Evolutionary conservation across 2,888 invertebrate species (phyloP), one percentile per base, ranked within the genome.

Genomic region (Amblyjoppa fuscipennis): DNA sequence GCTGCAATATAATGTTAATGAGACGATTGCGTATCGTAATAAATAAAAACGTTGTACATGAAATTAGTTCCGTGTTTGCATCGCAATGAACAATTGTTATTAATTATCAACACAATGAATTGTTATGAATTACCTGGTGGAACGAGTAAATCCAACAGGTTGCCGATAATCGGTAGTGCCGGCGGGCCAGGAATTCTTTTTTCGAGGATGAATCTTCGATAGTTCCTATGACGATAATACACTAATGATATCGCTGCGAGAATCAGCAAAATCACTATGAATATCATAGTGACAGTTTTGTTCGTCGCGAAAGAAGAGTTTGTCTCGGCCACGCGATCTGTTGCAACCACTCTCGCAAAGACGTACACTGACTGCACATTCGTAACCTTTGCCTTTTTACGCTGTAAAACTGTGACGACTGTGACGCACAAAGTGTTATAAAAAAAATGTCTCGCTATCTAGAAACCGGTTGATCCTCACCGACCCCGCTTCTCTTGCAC

Each of bases 101-200:
- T 53, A 16, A n/a, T 53, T 45, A 41, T 76, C 38, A 38, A 38
- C 2, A 38, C 9, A 38, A 38, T 7, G 38, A 38, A 38, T 38
- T 38, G 2, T 9, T 38, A 38, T 38, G 7, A 38, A 38, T 69
- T 88, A 89, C 91, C 82, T 87, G 68, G 68, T 9, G 89, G 28
- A 59, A 81, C 66, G 25, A 88, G 73, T 1, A 87, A 73, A 9
- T 11, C 61, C 0, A 73, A 31, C 68, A 89, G 0, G 83, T 91
- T 91, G 1, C 92, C 92, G 9, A 92, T 0, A 0, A 91, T 0
- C 5, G 91, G 92, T 3, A 85, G 13, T 5, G 73, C 69, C 1
- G 59, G 75, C n/a, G 93, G 92, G 13, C 94, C 94, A 0, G 94
- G 94, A 81, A 95, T 91, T 88, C 87, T 91, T 56, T 90, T 86